A percentile compares a stretch with the other conserved stretches of the same genome.
These are phyloP conservation scores for Apostichopus californicus DNA, from an alignment of 35 echinoderm and acorn worm species.

Conservation along the genomic window DNA sequence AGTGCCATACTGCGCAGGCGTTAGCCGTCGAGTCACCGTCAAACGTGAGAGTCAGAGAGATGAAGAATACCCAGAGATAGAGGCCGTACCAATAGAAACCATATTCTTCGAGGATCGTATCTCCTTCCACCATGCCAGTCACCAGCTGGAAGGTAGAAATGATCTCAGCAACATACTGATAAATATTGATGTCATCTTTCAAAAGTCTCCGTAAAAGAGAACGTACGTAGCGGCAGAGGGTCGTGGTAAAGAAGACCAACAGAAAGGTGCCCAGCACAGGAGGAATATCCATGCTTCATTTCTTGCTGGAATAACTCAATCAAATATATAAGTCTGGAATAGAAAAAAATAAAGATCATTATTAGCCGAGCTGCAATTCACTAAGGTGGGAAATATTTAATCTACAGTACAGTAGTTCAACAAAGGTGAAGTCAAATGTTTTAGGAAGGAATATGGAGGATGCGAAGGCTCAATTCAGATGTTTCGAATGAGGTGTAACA, in stretches of 20 bases:
- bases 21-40: conserved; percentile 86
- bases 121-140: conserved; percentile 88
- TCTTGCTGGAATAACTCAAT: background rate
- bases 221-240: conserved; percentile 6
- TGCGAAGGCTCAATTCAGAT: too few species aligned
- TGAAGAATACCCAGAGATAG: conserved; percentile 85
- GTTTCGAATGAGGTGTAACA: too few species aligned
- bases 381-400: too few species aligned
- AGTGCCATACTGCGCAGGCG: conserved; percentile 71
- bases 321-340: too few species aligned
- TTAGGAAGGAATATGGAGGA: too few species aligned
- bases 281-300: conserved; percentile 2
- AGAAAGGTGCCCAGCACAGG: conserved; percentile 44
- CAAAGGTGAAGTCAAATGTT: too few species aligned
- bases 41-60: conserved; percentile 80
- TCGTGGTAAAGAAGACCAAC: conserved; percentile 44
- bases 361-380: too few species aligned
- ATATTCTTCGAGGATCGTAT: conserved; percentile 88
- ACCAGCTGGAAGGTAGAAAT: conserved; percentile 96
- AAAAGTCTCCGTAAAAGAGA: conserved; percentile 2
- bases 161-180: conserved; percentile 74
- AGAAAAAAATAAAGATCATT: too few species aligned
- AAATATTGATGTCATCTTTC: conserved; percentile 52
- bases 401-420: too few species aligned
- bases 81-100: conserved; percentile 69